Percentiles rank a stretch among this genome's conserved stretches.
Conservation (phyloP, 2,888 invertebrate genomes). For the Hoplodrina blanda region DNA sequence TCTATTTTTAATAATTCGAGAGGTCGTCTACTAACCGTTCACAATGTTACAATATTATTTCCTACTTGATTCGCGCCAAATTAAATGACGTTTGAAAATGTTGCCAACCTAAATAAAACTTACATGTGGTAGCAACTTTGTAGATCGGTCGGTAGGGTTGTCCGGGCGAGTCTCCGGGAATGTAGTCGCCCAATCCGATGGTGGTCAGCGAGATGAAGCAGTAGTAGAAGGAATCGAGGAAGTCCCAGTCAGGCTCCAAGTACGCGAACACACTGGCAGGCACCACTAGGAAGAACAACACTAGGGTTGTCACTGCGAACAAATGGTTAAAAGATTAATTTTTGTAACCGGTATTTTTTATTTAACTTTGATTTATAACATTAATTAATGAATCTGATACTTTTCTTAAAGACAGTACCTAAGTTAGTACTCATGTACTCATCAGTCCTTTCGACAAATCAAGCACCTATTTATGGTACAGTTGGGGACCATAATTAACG, state of each 20-base stretch:
- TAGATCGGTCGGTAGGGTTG: constrained; percentile 95
- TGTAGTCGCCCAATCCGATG: constrained; percentile 97
- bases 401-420: too few species aligned
- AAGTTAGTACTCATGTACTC: too few species aligned
- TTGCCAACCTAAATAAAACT: constrained; percentile 70
- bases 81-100: background rate
- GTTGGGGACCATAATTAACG: too few species aligned
- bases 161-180: constrained; percentile 95
- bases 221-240: constrained; percentile 96
- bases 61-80: background rate
- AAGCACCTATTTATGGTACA: too few species aligned
- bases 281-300: constrained; percentile 92
- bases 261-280: constrained; percentile 94
- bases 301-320: constrained; percentile 87
- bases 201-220: constrained; percentile 97
- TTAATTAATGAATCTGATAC: too few species aligned
- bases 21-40: background rate
- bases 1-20: background rate
- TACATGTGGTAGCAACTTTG: constrained; percentile 95
- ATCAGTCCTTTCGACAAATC: too few species aligned
- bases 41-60: too few species aligned
- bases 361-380: too few species aligned
- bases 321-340: constrained; percentile 20
- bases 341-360: background rate
- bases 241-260: constrained; percentile 96